Evolutionary conservation across 2,888 invertebrate species (phyloP).

Genomic region (Diloba caeruleocephala): DNA sequence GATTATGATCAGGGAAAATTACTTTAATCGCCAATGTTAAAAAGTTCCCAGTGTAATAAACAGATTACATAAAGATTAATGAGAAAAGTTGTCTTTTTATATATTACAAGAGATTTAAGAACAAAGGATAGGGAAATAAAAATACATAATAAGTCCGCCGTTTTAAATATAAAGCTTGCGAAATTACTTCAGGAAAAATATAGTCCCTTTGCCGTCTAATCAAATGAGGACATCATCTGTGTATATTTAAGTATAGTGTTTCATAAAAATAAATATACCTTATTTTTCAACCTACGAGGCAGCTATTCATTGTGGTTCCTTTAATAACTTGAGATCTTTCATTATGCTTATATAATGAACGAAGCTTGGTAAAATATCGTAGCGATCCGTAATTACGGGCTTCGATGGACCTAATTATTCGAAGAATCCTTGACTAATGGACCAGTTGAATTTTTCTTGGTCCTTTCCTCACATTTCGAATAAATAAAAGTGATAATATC

Average conservation of each 20-base stretch:
- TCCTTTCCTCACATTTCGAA: neutral
- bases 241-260: conserved; percentile 3
- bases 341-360: conserved; percentile 42
- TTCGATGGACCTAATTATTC: conserved; percentile 38
- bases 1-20: neutral
- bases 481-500: neutral
- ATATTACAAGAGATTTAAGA: neutral
- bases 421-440: conserved; percentile 41
- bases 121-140: neutral
- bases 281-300: conserved; percentile 9
- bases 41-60: neutral
- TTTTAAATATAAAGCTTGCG: neutral
- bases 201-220: neutral
- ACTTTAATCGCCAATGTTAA: neutral
- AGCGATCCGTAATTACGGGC: conserved; percentile 40
- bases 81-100: neutral
- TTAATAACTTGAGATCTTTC: conserved; percentile 41
- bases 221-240: neutral
- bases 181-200: neutral
- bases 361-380: conserved; percentile 26
- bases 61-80: neutral
- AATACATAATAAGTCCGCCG: too few relatives aligned
- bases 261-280: neutral
- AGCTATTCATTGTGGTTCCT: conserved; percentile 23
- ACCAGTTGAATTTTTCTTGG: conserved; percentile 18